phyloP scores from a whole-genome alignment of 1,140 invertebrate genomes.

The Procambarus clarkii region DNA sequence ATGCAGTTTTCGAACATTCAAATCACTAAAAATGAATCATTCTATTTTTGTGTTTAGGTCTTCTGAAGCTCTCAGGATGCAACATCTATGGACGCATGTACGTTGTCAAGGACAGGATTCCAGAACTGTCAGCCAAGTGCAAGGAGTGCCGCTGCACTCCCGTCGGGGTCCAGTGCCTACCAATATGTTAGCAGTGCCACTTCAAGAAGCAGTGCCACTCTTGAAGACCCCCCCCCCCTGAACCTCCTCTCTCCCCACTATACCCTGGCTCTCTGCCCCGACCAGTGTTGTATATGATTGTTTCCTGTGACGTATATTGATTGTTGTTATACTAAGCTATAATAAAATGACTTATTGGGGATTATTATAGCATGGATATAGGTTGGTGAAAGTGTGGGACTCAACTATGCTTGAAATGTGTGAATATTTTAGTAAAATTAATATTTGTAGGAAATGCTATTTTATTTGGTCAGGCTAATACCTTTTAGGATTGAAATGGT shows the following conservation, averaged over 20 bases:
- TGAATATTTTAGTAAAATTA: background rate
- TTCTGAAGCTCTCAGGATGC: conserved; percentile 88
- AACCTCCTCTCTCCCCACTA: background rate
- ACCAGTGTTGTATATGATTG: no score
- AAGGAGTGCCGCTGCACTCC: conserved; percentile 91
- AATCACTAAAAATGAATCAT: no score
- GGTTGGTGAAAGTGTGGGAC: background rate
- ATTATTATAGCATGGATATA: background rate
- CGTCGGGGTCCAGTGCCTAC: conserved; percentile 88
- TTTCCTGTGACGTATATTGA: background rate
- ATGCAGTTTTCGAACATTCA: no score
- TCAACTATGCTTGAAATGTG: background rate
- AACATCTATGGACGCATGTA: conserved; percentile 95
- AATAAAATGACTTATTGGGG: background rate
- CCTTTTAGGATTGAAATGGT: no score
- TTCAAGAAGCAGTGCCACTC: no score
- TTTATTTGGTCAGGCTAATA: background rate
- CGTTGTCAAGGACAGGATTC: conserved; percentile 87
- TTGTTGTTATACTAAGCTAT: background rate
- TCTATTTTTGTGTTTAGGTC: conserved; percentile 31
- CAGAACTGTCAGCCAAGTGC: conserved; percentile 88
- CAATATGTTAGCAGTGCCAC: conserved; percentile 78
- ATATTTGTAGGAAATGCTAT: background rate
- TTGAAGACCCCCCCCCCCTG: no score
- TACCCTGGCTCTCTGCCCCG: background rate